These are phyloP conservation scores for Gnatocerus cornutus DNA, from an alignment of 2,888 invertebrate species.

Conservation along the genomic window DNA sequence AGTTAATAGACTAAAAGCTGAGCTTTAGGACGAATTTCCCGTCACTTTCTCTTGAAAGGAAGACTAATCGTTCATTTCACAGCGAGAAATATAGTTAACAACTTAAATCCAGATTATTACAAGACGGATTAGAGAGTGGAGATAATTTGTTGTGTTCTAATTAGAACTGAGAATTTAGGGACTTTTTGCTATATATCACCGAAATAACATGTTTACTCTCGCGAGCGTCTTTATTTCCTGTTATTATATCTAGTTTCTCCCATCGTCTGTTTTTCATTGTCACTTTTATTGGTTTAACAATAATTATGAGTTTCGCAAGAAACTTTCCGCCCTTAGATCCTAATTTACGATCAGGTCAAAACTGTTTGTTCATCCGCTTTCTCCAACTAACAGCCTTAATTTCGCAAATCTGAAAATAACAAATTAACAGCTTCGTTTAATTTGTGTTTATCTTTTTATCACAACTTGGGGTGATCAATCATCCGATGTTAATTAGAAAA, in stretches of 20 bases:
- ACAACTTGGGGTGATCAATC: constrained; percentile 20
- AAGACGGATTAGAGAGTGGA: constrained; percentile 11
- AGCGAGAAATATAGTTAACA: constrained; percentile 24
- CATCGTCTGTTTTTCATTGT: constrained; percentile 29
- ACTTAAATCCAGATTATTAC: constrained; percentile 20
- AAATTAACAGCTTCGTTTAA: constrained; percentile 15
- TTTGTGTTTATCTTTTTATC: constrained; percentile 14
- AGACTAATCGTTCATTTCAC: constrained; percentile 19
- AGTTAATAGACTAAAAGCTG: constrained; percentile 3
- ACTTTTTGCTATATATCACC: not conserved
- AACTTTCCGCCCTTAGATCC: constrained; percentile 5
- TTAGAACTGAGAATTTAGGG: constrained; percentile 17
- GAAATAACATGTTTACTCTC: constrained; percentile 3
- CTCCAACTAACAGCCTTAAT: constrained; percentile 1
- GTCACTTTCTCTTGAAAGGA: constrained; percentile 16
- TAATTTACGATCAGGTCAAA: constrained; percentile 9
- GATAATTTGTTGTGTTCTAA: constrained; percentile 25
- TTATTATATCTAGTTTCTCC: constrained; percentile 23
- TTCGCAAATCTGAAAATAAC: constrained; percentile 8
- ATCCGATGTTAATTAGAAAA: constrained; percentile 38
- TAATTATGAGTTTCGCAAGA: constrained; percentile 26
- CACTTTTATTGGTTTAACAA: constrained; percentile 26
- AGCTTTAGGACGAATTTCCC: not conserved
- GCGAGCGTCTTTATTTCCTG: constrained; percentile 25
- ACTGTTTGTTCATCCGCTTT: constrained; percentile 8